Conservation (phyloP, 2,888 invertebrate species). For the Dastarcus helophoroides region DNA sequence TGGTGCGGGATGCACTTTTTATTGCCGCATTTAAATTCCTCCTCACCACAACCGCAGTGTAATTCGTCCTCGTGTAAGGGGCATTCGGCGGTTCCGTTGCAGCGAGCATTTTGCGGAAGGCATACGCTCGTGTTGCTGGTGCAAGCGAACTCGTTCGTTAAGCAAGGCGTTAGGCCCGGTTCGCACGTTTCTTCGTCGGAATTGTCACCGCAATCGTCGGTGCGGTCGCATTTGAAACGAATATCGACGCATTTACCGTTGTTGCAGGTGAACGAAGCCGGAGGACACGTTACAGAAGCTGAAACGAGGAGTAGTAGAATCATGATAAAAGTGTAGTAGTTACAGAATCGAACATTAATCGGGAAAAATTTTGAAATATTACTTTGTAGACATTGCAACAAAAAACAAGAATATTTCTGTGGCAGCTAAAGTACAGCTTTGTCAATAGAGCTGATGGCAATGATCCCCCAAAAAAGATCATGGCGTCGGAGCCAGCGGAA, state of each 20-base stretch:
- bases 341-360: too few species aligned
- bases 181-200: constrained; percentile 44
- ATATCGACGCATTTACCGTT: constrained; percentile 47
- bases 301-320: background rate
- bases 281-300: constrained; percentile 23
- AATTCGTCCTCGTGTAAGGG: constrained; percentile 60
- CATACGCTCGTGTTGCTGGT: constrained; percentile 41
- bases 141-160: constrained; percentile 40
- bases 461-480: too few species aligned
- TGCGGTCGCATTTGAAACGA: constrained; percentile 43
- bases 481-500: too few species aligned
- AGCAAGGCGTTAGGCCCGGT: constrained; percentile 28
- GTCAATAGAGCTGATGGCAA: too few species aligned
- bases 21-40: constrained; percentile 46
- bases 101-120: constrained; percentile 41
- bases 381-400: too few species aligned
- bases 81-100: constrained; percentile 52
- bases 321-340: too few species aligned
- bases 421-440: too few species aligned
- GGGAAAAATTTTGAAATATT: background rate
- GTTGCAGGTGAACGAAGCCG: constrained; percentile 36
- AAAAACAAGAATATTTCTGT: too few species aligned
- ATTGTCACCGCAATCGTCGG: constrained; percentile 46
- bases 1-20: constrained; percentile 45
- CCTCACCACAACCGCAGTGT: constrained; percentile 36